phyloP scores from a whole-genome alignment of 2,888 invertebrate genomes.

The Elaeidobius kamerunicus region DNA sequence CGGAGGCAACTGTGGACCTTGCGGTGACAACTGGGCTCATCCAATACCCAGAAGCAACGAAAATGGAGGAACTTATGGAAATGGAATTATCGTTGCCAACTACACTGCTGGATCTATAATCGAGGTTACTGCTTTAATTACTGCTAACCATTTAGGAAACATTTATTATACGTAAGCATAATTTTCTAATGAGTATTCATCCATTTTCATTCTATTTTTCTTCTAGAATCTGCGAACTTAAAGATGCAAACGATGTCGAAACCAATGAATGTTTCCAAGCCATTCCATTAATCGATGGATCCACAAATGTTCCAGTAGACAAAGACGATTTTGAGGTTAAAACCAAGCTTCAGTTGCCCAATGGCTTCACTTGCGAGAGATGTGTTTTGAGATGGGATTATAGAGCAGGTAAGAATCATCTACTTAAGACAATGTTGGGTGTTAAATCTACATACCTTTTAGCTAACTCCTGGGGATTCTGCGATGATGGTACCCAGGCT shows the following conservation, averaged over 20 bases:
- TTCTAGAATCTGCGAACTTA: constrained; percentile 42
- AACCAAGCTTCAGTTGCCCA: constrained; percentile 49
- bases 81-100: constrained; percentile 46
- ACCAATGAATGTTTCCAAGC: constrained; percentile 50
- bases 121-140: constrained; percentile 43
- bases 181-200: background rate
- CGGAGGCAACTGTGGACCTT: constrained; percentile 46
- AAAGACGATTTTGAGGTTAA: too few relatives aligned
- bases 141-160: constrained; percentile 48
- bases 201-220: background rate
- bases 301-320: constrained; percentile 33
- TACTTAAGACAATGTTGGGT: too few relatives aligned
- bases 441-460: constrained; percentile 19
- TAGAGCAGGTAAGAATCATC: constrained; percentile 21
- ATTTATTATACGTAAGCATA: constrained; percentile 40
- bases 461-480: constrained; percentile 46
- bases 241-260: constrained; percentile 43
- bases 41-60: constrained; percentile 48
- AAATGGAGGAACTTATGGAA: constrained; percentile 50
- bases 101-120: constrained; percentile 44
- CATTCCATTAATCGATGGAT: constrained; percentile 43
- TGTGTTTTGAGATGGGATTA: constrained; percentile 52
- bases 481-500: constrained; percentile 39
- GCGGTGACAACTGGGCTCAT: constrained; percentile 46
- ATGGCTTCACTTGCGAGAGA: constrained; percentile 47